These are phyloP conservation scores for Ceratina calcarata DNA, from an alignment of 1,140 invertebrate genomes.

Conservation along the genomic window DNA sequence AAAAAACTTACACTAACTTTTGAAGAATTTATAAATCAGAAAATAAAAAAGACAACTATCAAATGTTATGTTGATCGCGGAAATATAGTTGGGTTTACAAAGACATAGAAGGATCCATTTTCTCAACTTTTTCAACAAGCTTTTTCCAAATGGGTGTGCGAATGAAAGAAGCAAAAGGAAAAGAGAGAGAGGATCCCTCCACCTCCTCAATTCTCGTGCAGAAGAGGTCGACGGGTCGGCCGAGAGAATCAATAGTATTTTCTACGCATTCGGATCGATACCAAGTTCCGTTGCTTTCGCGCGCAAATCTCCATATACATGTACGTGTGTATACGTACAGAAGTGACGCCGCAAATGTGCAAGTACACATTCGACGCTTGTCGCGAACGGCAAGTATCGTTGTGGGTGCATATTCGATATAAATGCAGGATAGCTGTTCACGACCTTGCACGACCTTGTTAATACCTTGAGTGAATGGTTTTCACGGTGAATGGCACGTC, in stretches of 20 bases:
- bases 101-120: too few species aligned
- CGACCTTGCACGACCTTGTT: conserved; percentile 71
- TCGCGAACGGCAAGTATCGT: not conserved
- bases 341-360: not conserved
- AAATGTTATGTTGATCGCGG: too few species aligned
- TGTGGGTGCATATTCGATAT: conserved; percentile 39
- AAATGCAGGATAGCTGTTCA: conserved; percentile 50
- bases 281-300: conserved; percentile 56
- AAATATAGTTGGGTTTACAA: too few species aligned
- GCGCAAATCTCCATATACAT: conserved; percentile 57
- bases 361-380: not conserved
- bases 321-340: not conserved
- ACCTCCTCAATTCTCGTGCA: conserved; percentile 48
- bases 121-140: too few species aligned
- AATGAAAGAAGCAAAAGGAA: not conserved
- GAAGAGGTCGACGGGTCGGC: conserved; percentile 60
- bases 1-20: too few species aligned
- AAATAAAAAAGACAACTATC: too few species aligned
- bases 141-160: too few species aligned
- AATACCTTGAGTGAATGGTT: conserved; percentile 67
- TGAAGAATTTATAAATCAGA: too few species aligned
- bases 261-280: conserved; percentile 73
- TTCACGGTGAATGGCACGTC: conserved; percentile 71
- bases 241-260: conserved; percentile 72
- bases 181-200: conserved; percentile 21